Base-by-base conservation (phyloP, 2,888 invertebrate genomes). In the Cancer borealis region DNA sequence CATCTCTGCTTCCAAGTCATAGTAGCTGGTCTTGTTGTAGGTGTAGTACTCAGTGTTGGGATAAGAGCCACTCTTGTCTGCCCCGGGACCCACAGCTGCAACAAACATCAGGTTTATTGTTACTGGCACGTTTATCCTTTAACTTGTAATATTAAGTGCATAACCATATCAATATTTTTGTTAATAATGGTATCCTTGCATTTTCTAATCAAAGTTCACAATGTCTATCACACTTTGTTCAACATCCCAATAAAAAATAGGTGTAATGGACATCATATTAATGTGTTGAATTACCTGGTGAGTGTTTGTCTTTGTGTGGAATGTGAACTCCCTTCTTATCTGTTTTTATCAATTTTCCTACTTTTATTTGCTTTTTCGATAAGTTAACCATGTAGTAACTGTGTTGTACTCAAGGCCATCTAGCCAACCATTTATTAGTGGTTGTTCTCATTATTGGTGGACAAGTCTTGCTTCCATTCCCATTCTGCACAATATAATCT, bases 21-120 rank as follows among this genome's bases (percentile, higher is more conserved):
- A 98, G 96, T 97, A 99, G 96, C 98, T 98, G 96, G 97, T 97
- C 88, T 97, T 97, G 96, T 98, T 97, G 96, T 98, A 98, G 96
- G 97, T 98, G 96, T 98, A 99, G 96, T 99, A 99, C 97, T 99
- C 98, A 0, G 98, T 98, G 95, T 98, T 98, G 97, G 98, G 98
- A 96, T 98, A 99, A 0, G 97, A 97, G 14, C 97, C 97, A 94
- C 97, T 96, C 96, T 98, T 98, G 0, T 97, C 97, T 12, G 98
- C 98, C 88, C 97, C 98, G 49, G 98, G 98, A 3, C 96, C 96
- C 21, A 96, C 95, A 73, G 93, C 95, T 95, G 94, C 14, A 89
- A 90, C 4, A 49, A 90, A n/a, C 8, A 17, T 49, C 54, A 60
- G 10, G 12, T 45, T n/a, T 21, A 30, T 21, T 21, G 88, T 3